These are phyloP conservation scores for Drosophila nr. perissopoda DNA, from an alignment of 2,888 invertebrate species.

Conservation along the genomic window DNA sequence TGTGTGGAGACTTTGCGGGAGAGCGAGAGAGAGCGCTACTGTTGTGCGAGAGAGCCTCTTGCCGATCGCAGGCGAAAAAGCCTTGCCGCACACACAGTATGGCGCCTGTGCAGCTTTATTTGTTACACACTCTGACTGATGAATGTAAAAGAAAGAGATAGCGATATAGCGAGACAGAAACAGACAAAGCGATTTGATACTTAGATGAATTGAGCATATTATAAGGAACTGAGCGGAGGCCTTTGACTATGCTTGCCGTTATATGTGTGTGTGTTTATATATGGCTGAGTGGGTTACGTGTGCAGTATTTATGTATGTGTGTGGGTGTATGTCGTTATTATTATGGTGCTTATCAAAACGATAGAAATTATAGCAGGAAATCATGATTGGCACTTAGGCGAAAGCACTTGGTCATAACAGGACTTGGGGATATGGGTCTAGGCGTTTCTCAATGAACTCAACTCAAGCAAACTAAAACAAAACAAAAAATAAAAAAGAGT, in stretches of 20 bases:
- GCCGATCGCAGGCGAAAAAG: conserved; percentile 14
- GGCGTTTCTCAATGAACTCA: conserved; percentile 43
- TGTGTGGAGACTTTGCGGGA: neutral
- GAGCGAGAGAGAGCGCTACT: conserved; percentile 10
- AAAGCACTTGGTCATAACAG: conserved; percentile 29
- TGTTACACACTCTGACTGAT: conserved; percentile 22
- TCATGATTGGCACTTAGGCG: conserved; percentile 41
- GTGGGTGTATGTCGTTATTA: conserved; percentile 9
- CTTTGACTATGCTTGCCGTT: conserved; percentile 14
- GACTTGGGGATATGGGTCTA: conserved; percentile 17
- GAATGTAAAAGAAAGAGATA: conserved; percentile 2
- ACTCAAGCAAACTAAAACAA: conserved; percentile 31
- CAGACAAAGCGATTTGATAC: conserved; percentile 29
- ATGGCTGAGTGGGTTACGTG: conserved; percentile 16
- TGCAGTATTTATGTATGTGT: conserved; percentile 14
- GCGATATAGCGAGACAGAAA: conserved; percentile 12
- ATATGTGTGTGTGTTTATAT: conserved; percentile 3
- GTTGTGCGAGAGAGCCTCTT: conserved; percentile 30
- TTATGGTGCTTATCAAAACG: conserved; percentile 38
- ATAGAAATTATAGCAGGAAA: conserved; percentile 50
- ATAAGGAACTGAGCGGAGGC: conserved; percentile 28
- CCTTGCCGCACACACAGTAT: conserved; percentile 26
- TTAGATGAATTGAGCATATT: conserved; percentile 28
- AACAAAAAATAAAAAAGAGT: conserved; percentile 3
- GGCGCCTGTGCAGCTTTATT: conserved; percentile 54